Percentiles rank a stretch among this genome's conserved stretches.
Conservation (phyloP, 1,140 invertebrate species). For the Drosophila kepulauana region DNA sequence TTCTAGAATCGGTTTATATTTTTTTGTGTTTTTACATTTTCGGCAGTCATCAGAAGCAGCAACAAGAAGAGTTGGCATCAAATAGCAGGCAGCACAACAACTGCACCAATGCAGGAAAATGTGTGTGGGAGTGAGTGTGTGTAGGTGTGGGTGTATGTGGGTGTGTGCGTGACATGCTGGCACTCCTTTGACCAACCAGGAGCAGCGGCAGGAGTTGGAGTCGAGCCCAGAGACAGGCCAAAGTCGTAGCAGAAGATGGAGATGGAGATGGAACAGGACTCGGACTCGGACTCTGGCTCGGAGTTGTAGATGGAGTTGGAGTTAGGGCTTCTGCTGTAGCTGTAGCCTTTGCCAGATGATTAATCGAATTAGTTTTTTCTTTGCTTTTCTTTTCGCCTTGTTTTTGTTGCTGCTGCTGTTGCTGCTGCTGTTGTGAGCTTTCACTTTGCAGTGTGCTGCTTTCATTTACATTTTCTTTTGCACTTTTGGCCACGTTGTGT, state of each 20-base stretch:
- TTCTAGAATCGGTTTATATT: not conserved
- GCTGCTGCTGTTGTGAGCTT: slow-evolving; percentile 27
- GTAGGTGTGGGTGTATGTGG: slow-evolving; percentile 11
- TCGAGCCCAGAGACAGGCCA: too few species aligned
- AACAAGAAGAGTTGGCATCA: slow-evolving; percentile 37
- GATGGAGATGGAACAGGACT: not conserved
- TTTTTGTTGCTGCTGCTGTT: not conserved
- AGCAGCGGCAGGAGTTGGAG: slow-evolving; percentile 12
- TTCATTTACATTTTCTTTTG: slow-evolving; percentile 83
- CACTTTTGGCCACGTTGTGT: slow-evolving; percentile 56
- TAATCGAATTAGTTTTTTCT: slow-evolving; percentile 80
- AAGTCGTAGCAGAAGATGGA: too few species aligned
- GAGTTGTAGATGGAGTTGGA: slow-evolving; percentile 5
- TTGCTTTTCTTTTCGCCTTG: slow-evolving; percentile 4
- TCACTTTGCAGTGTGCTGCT: slow-evolving; percentile 49
- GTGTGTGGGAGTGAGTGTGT: slow-evolving; percentile 15
- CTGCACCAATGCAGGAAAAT: slow-evolving; percentile 50
- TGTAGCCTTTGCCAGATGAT: slow-evolving; percentile 62
- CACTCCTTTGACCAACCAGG: slow-evolving; percentile 39
- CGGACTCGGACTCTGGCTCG: not conserved
- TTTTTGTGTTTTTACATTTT: slow-evolving; percentile 27
- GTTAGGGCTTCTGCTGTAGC: not conserved
- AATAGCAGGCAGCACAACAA: slow-evolving; percentile 51
- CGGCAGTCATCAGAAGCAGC: slow-evolving; percentile 53
- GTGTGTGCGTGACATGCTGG: slow-evolving; percentile 14